A percentile compares a stretch with the other conserved stretches of the same genome.
These are phyloP conservation scores for Pipistrellus pipistrellus DNA, from an alignment of 2,797 vertebrate genomes.

Conservation along the genomic window DNA sequence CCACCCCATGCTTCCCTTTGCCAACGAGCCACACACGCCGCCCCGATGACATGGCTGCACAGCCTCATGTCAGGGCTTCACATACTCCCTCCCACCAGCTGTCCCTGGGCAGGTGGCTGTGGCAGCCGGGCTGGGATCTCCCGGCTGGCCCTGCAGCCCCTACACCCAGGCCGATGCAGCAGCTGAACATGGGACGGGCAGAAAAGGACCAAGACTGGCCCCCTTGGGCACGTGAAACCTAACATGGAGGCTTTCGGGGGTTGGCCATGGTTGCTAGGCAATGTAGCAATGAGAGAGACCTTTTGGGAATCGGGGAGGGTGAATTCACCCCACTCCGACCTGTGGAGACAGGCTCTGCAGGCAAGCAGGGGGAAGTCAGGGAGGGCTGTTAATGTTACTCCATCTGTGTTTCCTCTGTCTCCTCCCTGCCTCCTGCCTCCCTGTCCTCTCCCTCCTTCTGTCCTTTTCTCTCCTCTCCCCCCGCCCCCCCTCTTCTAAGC, in stretches of 20 bases:
- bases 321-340: background rate
- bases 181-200: fast-evolving
- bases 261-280: too few relatives aligned
- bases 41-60: fast-evolving
- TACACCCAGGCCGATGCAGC: fast-evolving
- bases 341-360: fast-evolving
- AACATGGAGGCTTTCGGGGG: fast-evolving
- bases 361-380: background rate
- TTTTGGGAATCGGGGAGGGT: background rate
- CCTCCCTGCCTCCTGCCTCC: too few relatives aligned
- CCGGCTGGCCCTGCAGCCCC: background rate
- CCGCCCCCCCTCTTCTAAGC: background rate
- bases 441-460: fast-evolving
- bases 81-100: background rate
- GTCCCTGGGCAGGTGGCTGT: background rate
- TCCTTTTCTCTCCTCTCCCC: fast-evolving
- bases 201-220: background rate
- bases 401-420: background rate
- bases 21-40: fast-evolving
- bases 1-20: fast-evolving
- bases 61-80: background rate
- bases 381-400: background rate
- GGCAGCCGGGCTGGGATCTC: fast-evolving
- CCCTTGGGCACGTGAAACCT: fast-evolving
- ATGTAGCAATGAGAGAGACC: fast-evolving